phyloP scores from a whole-genome alignment of 2,113 vertebrate genomes.

The Bos indicus region DNA sequence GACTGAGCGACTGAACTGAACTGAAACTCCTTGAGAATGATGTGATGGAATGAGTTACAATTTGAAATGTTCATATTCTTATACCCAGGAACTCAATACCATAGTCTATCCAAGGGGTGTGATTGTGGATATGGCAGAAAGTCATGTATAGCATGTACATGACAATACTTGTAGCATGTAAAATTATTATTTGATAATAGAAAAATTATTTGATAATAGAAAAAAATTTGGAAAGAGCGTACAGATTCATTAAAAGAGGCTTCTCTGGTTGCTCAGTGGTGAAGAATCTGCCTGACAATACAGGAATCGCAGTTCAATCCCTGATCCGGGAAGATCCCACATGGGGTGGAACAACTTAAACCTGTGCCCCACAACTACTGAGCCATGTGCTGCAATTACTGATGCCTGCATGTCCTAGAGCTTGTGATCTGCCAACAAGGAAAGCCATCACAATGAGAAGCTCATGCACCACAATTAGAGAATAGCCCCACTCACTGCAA shows the following conservation, averaged over 20 bases:
- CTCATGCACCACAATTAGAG: neutral
- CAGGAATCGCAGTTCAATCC: neutral
- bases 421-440: neutral
- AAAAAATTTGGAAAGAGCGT: neutral
- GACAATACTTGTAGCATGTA: neutral
- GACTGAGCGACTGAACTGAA: neutral
- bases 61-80: neutral
- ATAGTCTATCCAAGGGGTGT: neutral
- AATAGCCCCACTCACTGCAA: neutral
- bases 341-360: neutral
- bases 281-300: neutral
- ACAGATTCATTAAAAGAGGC: neutral
- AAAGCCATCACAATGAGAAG: neutral
- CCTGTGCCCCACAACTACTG: rapidly evolving
- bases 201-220: neutral
- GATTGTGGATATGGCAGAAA: neutral
- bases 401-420: neutral
- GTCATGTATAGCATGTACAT: neutral
- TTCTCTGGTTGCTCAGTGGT: neutral
- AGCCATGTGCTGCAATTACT: neutral
- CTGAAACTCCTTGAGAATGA: neutral
- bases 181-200: neutral
- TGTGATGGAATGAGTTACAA: neutral
- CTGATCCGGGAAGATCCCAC: rapidly evolving
- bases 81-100: neutral